Evolutionary conservation across 2,888 invertebrate species (phyloP).

Genomic region (Caenorhabditis sinica): DNA sequence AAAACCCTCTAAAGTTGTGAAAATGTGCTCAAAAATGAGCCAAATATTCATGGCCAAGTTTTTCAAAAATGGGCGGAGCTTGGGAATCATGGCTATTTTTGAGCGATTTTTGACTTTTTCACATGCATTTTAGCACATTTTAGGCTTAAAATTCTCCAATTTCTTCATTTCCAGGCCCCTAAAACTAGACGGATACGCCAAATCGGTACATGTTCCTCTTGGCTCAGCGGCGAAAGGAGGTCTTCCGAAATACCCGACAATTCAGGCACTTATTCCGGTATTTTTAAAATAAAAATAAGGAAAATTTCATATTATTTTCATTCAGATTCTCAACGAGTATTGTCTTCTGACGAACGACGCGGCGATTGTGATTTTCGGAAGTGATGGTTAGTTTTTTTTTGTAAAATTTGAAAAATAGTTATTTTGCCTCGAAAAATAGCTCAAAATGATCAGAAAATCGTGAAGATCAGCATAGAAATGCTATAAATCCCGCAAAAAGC

Average conservation of each 20-base stretch:
- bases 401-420: not conserved
- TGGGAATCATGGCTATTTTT: not conserved
- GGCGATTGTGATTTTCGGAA: conserved; percentile 65
- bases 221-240: conserved; percentile 45
- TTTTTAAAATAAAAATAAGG: not conserved
- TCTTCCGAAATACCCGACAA: conserved; percentile 55
- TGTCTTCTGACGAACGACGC: conserved; percentile 67
- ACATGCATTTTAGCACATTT: not conserved
- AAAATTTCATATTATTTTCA: not conserved
- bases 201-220: conserved; percentile 64
- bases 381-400: conserved; percentile 51
- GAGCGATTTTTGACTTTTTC: not conserved
- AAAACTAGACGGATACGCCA: conserved; percentile 67
- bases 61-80: no score
- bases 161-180: conserved; percentile 41
- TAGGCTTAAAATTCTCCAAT: not conserved
- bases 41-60: no score
- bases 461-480: no score
- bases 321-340: conserved; percentile 66
- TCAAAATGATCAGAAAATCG: not conserved
- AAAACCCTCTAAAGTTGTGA: no score
- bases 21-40: no score
- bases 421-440: not conserved
- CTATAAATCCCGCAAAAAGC: no score
- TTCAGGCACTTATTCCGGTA: conserved; percentile 54